Evolutionary conservation across 1,140 invertebrate species (phyloP), one percentile per base, ranked within the genome.

Genomic region (Papilio polytes): DNA sequence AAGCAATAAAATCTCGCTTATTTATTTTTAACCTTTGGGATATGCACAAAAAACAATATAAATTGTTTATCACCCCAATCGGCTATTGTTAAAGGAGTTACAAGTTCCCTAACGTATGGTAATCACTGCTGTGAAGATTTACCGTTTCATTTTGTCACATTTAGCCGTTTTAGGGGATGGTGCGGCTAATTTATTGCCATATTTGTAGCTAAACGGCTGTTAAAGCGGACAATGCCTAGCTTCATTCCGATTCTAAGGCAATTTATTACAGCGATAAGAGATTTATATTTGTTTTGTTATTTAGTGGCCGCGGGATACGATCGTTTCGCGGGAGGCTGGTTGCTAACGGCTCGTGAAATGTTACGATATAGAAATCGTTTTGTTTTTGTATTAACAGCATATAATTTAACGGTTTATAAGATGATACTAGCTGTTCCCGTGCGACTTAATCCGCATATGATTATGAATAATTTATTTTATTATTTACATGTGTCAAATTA

Each of bases 161-260:
- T 84, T 84, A 84, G 72, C 78, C 76, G 81, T 83, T 80, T 41
- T 70, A 26, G 63, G 80, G 82, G 82, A 80, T 82, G 82, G 46
- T 31, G n/a, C 3, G 20, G 78, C 70, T 85, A 78, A 85, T 85
- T 85, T 85, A 85, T 84, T 78, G 82, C 56, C 78, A 82, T 83
- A 82, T 81, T 80, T 84, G 81, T 85, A 66, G 82, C 80, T 81
- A 81, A 82, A 84, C 48, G 63, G 72, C 84, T 79, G 63, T 82
- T 80, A 76, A 26, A 51, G 53, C 72, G 74, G 73, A 31, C 59
- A 74, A 59, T 46, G 59, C 46, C 44, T 53, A 77, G 48, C 41
- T 63, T 26, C 59, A 31, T 79, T 53, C 44, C 18, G 41, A 82
- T 82, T 74, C 73, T 74, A 10, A 15, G 8, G 22, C 36, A 48